Evolutionary conservation across 2,888 invertebrate genomes (phyloP).

Genomic region (Drosophila phalerata): DNA sequence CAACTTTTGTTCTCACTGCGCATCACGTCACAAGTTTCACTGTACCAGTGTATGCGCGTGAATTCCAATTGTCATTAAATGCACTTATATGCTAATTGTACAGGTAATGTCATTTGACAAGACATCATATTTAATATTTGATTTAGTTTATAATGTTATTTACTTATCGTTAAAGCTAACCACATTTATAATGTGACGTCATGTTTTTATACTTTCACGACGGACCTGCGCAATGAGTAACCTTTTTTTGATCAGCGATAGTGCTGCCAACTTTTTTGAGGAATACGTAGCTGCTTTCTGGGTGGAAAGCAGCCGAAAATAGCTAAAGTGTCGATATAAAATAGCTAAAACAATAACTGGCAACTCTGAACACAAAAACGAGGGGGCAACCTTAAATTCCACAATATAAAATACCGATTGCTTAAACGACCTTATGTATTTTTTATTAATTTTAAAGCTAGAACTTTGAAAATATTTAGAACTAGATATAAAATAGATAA

Average conservation of each 20-base stretch:
- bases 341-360: too few species aligned
- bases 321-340: too few species aligned
- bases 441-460: too few species aligned
- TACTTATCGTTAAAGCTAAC: too few species aligned
- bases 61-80: background rate
- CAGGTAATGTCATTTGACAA: background rate
- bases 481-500: background rate
- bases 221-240: conserved; percentile 17
- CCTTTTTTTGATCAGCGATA: conserved; percentile 23
- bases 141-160: background rate
- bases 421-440: too few species aligned
- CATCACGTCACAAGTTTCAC: conserved; percentile 51
- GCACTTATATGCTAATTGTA: background rate
- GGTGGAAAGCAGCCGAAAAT: too few species aligned
- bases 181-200: conserved; percentile 32
- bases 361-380: too few species aligned
- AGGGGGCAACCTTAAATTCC: too few species aligned
- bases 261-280: background rate
- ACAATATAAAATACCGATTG: too few species aligned
- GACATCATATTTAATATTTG: background rate
- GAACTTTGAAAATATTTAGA: too few species aligned
- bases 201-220: conserved; percentile 5
- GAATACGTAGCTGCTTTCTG: too few species aligned
- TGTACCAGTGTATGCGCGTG: background rate
- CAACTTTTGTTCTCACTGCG: conserved; percentile 45